These are phyloP conservation scores for Aleiodes testaceus DNA, from an alignment of 2,888 invertebrate species.

Conservation along the genomic window DNA sequence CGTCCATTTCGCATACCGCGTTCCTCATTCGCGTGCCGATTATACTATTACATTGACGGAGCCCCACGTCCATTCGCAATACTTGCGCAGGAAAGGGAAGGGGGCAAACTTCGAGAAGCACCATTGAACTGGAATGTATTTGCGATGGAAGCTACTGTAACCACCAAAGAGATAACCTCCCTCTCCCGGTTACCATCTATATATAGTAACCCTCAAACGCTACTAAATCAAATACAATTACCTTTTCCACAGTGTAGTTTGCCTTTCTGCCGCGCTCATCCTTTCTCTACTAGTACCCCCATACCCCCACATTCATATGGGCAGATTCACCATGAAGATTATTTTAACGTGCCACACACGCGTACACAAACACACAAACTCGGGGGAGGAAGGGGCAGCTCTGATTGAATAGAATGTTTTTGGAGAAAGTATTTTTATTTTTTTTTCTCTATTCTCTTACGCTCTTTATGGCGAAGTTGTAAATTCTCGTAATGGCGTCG, in stretches of 20 bases:
- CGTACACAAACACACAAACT: not conserved
- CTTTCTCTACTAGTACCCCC: slow-evolving; percentile 9
- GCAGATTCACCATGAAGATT: slow-evolving; percentile 44
- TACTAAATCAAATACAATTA: slow-evolving; percentile 47
- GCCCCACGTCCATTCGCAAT: slow-evolving; percentile 36
- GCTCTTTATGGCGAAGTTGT: slow-evolving; percentile 34
- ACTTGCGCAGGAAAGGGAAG: not conserved
- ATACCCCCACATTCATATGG: slow-evolving; percentile 31
- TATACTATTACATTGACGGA: slow-evolving; percentile 49
- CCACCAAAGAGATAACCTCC: slow-evolving; percentile 31
- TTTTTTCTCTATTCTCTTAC: not conserved
- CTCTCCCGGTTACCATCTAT: slow-evolving; percentile 14
- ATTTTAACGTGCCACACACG: slow-evolving; percentile 36
- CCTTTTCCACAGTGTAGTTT: slow-evolving; percentile 44
- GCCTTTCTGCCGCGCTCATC: slow-evolving; percentile 42
- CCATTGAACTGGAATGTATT: slow-evolving; percentile 44
- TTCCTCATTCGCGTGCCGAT: slow-evolving; percentile 48
- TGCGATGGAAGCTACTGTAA: slow-evolving; percentile 28
- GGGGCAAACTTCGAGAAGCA: slow-evolving; percentile 43
- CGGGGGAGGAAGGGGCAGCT: not conserved
- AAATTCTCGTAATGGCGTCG: slow-evolving; percentile 40
- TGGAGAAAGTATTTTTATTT: slow-evolving; percentile 11
- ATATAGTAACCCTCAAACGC: slow-evolving; percentile 36
- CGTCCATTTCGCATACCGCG: slow-evolving; percentile 32
- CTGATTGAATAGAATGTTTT: slow-evolving; percentile 45